Conservation (phyloP, 2,113 vertebrate genomes). For the Stigmatopora argus region DNA sequence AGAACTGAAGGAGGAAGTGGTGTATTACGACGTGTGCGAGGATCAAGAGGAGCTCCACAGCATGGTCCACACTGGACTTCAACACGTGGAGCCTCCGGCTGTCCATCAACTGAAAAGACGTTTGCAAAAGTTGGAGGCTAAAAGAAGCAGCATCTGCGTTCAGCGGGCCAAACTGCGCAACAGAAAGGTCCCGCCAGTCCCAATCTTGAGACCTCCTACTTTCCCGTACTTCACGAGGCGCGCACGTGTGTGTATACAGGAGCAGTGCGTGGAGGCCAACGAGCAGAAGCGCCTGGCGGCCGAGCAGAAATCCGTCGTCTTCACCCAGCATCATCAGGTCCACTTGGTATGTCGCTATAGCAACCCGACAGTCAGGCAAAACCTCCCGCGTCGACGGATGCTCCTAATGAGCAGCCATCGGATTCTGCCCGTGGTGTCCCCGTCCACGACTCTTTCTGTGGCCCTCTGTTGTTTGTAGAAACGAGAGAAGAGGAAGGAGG, state of each 20-base stretch:
- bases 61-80: conserved; percentile 46
- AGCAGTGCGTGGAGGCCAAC: conserved; percentile 79
- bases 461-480: conserved; percentile 75
- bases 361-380: conserved; percentile 21
- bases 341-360: conserved; percentile 79
- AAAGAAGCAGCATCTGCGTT: conserved; percentile 80
- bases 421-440: background rate
- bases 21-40: conserved; percentile 93
- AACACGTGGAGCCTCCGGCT: conserved; percentile 38
- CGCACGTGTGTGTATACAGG: conserved; percentile 67
- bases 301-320: conserved; percentile 60
- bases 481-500: conserved; percentile 84
- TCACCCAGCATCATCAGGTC: conserved; percentile 80
- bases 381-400: background rate
- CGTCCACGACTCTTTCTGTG: background rate
- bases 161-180: conserved; percentile 84
- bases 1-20: conserved; percentile 93
- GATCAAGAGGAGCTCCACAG: conserved; percentile 82
- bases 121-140: conserved; percentile 78
- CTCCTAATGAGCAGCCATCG: background rate
- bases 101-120: conserved; percentile 67
- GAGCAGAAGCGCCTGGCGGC: conserved; percentile 71
- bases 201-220: background rate
- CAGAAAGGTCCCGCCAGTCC: conserved; percentile 75
- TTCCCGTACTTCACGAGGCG: background rate